Base-by-base conservation (phyloP, 2,888 invertebrate species). In the Mythimna ferrago region DNA sequence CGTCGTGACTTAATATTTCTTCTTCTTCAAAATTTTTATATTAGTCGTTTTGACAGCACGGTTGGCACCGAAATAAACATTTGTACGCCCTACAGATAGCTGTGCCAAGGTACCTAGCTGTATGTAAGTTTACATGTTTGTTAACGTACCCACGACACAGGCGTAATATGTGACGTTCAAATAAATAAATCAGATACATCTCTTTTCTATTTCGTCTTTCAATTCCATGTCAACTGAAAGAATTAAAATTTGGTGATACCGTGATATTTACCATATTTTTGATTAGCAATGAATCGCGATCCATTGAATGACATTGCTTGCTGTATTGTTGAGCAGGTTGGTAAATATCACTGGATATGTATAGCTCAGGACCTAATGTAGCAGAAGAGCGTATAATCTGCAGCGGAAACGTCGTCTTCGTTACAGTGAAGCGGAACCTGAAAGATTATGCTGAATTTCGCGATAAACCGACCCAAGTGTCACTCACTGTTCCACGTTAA, bases 381-480 rank as follows among this genome's bases (percentile, higher is more conserved):
- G 76, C 75, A 82, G 71, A 81, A 79, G 71, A 68, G 57, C 67
- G 71, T 84, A 85, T 90, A 89, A 90, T 91, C 87, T 88, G 78
- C 72, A 80, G 75, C 83, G 87, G 85, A 86, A 88, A 89, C 87
- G 85, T 81, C 84, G 85, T 84, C 87, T 90, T 89, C 87, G 86
- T 89, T 87, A 87, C 86, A 79, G 83, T 76, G 87, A 86, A 88
- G 85, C 82, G 70, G 81, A 85, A 85, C 78, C 86, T 88, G 88
- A 82, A 86, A 89, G 91, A 91, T 90, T 90, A 90, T 84, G 83
- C 75, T 79, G 83, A 89, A 88, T 85, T 86, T 88, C 82, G 78
- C 76, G 86, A 88, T 89, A 89, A 89, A 87, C 84, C 85, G 74
- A 61, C 82, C 66, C 70, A 78, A 81, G 81, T 74, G 78, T 78